These are phyloP conservation scores for western clawed frog (Xenopus tropicalis) DNA, from an alignment of 2,113 vertebrate species.

Conservation along the genomic window UCB_Xtro_10.0 CM004448.2:107452001-107452500, in stretches of 20 bases:
- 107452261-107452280: slow-evolving; percentile 19
- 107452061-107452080: too few relatives aligned
- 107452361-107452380: slow-evolving; percentile 25
- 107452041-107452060: too few relatives aligned
- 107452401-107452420: slow-evolving; percentile 26
- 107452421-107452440: slow-evolving; percentile 33
- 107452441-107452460: slow-evolving; percentile 30
- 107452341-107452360: slow-evolving; percentile 5
- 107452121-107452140: too few relatives aligned
- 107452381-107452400: slow-evolving; percentile 33
- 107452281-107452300: slow-evolving; percentile 11
- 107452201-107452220: too few relatives aligned
- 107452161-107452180: too few relatives aligned
- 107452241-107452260: slow-evolving; percentile 24
- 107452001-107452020: too few relatives aligned
- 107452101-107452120: too few relatives aligned
- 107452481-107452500: slow-evolving; percentile 22
- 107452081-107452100: too few relatives aligned
- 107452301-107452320: slow-evolving; percentile 11
- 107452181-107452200: too few relatives aligned
- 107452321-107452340: slow-evolving; percentile 16
- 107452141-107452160: too few relatives aligned
- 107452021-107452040: too few relatives aligned
- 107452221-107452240: slow-evolving; percentile 8
- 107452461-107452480: background rate